phyloP scores from a whole-genome alignment of 92 coral and sea anemone genomes.

The Epizoanthus ramosus region DNA sequence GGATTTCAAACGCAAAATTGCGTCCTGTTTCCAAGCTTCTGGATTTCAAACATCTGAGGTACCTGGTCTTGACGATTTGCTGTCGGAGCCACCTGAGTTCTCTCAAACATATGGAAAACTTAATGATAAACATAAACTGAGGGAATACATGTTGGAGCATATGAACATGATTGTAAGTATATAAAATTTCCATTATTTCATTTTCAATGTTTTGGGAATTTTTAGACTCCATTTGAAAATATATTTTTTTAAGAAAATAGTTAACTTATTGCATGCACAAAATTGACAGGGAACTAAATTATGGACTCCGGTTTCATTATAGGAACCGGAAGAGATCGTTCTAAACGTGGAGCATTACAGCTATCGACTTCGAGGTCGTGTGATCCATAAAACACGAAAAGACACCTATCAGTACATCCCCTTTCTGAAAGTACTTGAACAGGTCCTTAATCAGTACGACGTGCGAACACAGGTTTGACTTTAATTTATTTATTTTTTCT shows the following conservation, averaged over 20 bases:
- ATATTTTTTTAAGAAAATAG: no score
- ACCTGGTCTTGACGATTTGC: not conserved
- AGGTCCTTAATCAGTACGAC: constrained; percentile 65
- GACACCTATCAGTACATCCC: constrained; percentile 57
- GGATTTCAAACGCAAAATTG: constrained; percentile 7
- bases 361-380: not conserved
- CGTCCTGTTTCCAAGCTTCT: not conserved
- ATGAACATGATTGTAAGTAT: constrained; percentile 10
- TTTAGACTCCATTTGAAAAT: no score
- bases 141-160: constrained; percentile 1
- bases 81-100: not conserved
- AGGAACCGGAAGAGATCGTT: constrained; percentile 22
- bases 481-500: no score
- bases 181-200: no score
- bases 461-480: constrained; percentile 58
- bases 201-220: no score
- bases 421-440: constrained; percentile 58
- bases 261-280: no score
- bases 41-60: not conserved
- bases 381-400: no score
- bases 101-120: not conserved
- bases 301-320: not conserved
- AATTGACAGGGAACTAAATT: no score
- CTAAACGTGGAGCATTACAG: not conserved
- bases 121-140: not conserved